Percentiles rank a stretch among this genome's conserved stretches.
These are phyloP conservation scores for Pseudoatta argentina DNA, from an alignment of 1,140 invertebrate genomes.

Conservation along the genomic window DNA sequence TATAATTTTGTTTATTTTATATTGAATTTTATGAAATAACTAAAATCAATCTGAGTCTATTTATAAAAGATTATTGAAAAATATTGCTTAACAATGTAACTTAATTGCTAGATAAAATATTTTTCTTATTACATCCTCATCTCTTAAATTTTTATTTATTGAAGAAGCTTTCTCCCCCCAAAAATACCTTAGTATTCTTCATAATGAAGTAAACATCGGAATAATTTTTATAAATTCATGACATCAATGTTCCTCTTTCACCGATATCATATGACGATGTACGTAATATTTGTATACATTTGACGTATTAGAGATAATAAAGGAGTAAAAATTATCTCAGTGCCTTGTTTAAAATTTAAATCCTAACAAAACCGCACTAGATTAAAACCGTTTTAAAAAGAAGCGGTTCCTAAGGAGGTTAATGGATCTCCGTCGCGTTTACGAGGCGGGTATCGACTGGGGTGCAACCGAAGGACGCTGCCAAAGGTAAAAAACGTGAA, in stretches of 20 bases:
- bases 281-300: neutral
- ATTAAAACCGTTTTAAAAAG: constrained; percentile 7
- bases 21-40: neutral
- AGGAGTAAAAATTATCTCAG: neutral
- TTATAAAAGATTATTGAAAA: neutral
- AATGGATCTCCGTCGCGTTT: constrained; percentile 37
- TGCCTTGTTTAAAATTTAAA: neutral
- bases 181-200: neutral
- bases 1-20: constrained; percentile 1
- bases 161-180: neutral
- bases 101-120: constrained; percentile 8
- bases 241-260: neutral
- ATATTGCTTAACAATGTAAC: neutral
- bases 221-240: neutral
- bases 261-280: neutral
- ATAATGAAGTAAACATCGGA: constrained; percentile 9
- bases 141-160: neutral
- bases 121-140: neutral
- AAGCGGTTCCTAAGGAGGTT: neutral
- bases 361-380: neutral
- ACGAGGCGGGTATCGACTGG: constrained; percentile 15
- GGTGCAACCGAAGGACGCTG: constrained; percentile 3
- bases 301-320: neutral
- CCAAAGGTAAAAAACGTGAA: constrained; percentile 35
- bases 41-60: neutral